Percentiles rank a stretch among this genome's conserved stretches.
Evolutionary conservation across 2,797 vertebrate species (phyloP).

Genomic region (Syngnathus acus): DNA sequence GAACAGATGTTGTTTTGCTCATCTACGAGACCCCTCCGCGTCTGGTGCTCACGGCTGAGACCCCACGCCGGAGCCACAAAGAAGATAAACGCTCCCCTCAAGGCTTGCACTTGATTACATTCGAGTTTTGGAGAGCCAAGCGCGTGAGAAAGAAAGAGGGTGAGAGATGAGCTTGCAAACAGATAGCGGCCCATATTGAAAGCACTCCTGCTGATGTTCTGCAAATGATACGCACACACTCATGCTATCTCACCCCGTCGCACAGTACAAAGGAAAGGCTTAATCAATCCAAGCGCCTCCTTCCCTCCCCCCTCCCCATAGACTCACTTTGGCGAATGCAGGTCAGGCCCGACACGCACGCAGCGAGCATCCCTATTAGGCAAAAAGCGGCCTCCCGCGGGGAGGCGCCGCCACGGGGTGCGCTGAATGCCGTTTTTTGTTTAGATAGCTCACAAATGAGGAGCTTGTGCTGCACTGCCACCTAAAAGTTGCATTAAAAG

Average conservation of each 20-base stretch:
- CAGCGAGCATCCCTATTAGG: constrained; percentile 39
- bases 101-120: constrained; percentile 37
- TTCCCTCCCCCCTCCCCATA: constrained; percentile 34
- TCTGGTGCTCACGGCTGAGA: constrained; percentile 1
- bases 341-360: constrained; percentile 45
- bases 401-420: constrained; percentile 10
- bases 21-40: constrained; percentile 8
- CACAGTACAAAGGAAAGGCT: constrained; percentile 28
- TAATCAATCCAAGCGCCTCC: constrained; percentile 57
- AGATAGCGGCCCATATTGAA: constrained; percentile 39
- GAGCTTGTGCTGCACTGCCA: constrained; percentile 10
- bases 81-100: constrained; percentile 21
- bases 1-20: constrained; percentile 31
- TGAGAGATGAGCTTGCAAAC: constrained; percentile 18
- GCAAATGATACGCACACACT: not conserved
- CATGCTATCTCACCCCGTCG: not conserved
- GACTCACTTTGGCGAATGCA: constrained; percentile 54
- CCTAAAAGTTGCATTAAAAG: constrained; percentile 1
- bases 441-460: constrained; percentile 17
- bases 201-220: constrained; percentile 20
- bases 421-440: constrained; percentile 22
- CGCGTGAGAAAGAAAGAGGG: constrained; percentile 11
- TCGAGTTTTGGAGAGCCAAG: constrained; percentile 21
- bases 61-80: constrained; percentile 5
- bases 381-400: constrained; percentile 40